A percentile compares a stretch with the other conserved stretches of the same genome.
phyloP scores from a whole-genome alignment of 2,888 invertebrate genomes.

The Siphonodentalium dalli region DNA sequence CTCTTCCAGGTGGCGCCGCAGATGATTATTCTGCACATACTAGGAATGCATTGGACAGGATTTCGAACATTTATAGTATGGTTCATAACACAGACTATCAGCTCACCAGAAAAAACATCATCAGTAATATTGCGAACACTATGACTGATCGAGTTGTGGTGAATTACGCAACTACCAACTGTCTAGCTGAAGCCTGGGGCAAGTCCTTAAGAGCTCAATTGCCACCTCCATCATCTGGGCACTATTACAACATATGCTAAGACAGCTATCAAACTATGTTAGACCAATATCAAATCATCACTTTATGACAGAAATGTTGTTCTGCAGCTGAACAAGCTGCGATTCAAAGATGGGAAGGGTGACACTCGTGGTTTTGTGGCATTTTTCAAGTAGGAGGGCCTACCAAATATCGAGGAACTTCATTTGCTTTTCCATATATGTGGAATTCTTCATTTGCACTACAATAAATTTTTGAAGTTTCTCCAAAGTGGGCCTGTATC shows the following conservation, averaged over 20 bases:
- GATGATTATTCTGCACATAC: conserved; percentile 25
- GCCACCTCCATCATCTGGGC: conserved; percentile 15
- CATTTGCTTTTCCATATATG: conserved; percentile 24
- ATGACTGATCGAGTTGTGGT: conserved; percentile 16
- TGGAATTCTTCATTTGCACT: conserved; percentile 9
- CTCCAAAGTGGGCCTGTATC: conserved; percentile 7
- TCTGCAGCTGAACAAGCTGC: conserved; percentile 23
- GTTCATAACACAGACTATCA: conserved; percentile 8
- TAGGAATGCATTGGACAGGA: conserved; percentile 4
- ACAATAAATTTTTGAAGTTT: conserved; percentile 2
- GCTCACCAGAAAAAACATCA: conserved; percentile 4
- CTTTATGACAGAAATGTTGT: conserved; percentile 23
- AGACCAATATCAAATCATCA: conserved; percentile 6
- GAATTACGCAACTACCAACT: conserved; percentile 12
- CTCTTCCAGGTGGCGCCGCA: conserved; percentile 29
- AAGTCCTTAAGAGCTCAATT: conserved; percentile 19
- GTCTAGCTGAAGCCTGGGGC: conserved; percentile 7
- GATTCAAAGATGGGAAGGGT: conserved; percentile 26
- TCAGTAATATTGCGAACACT: too few species aligned
- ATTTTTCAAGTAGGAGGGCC: conserved; percentile 15
- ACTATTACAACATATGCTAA: conserved; percentile 9
- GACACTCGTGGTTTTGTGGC: conserved; percentile 22
- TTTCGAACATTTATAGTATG: conserved; percentile 11
- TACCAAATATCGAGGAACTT: conserved; percentile 21
- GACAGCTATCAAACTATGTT: conserved; percentile 5